Conservation (phyloP, 2,113 vertebrate species). For the Alligator mississippiensis region DNA sequence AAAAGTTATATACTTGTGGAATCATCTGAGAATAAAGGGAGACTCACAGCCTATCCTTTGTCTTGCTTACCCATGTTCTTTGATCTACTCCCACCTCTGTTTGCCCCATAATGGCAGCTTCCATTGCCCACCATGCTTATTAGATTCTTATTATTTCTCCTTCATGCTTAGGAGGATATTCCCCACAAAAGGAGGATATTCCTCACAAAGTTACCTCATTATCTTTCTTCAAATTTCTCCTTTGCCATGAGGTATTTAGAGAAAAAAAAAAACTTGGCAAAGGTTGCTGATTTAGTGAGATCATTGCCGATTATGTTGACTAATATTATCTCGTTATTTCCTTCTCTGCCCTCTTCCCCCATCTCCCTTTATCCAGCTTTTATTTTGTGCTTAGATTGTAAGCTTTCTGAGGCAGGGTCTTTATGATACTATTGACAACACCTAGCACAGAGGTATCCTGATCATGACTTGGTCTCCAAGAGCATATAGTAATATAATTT, state of each 20-base stretch:
- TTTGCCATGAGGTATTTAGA: neutral
- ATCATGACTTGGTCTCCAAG: neutral
- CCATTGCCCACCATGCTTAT: neutral
- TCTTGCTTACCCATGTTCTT: neutral
- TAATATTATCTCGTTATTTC: rapidly evolving
- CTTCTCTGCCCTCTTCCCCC: neutral
- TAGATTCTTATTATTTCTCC: neutral
- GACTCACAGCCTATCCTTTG: rapidly evolving
- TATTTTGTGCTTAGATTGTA: neutral
- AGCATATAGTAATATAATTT: neutral
- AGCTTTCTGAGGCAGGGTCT: neutral
- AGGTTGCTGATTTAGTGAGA: neutral
- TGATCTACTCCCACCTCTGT: neutral
- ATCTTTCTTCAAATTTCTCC: neutral
- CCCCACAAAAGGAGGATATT: too few relatives aligned
- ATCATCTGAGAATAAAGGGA: neutral
- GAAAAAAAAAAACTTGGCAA: neutral
- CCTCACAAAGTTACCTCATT: neutral
- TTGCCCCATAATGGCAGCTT: neutral
- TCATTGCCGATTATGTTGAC: neutral
- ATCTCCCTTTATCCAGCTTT: neutral
- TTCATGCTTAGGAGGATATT: neutral
- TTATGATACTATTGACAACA: neutral
- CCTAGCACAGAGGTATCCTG: neutral
- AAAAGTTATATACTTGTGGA: rapidly evolving